These are phyloP conservation scores for Drosophila mimetica DNA, from an alignment of 2,888 invertebrate genomes.

Conservation along the genomic window DNA sequence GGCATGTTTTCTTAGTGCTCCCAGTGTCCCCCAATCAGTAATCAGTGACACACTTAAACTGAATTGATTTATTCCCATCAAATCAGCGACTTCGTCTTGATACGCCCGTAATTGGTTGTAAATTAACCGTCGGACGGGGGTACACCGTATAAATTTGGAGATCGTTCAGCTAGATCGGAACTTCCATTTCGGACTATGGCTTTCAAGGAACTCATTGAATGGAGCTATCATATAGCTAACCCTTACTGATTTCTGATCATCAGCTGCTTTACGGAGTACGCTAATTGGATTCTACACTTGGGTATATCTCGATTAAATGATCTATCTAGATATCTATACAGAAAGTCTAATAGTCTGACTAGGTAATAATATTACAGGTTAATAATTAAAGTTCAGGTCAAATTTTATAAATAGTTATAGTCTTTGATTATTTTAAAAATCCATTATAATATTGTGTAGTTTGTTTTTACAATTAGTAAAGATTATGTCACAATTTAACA, in stretches of 20 bases:
- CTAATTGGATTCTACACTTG: no score
- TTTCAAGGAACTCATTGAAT: neutral
- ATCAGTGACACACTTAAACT: slow-evolving; percentile 76
- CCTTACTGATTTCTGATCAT: neutral
- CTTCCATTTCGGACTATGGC: neutral
- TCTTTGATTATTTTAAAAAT: no score
- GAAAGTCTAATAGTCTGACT: no score
- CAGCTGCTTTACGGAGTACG: no score
- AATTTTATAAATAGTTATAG: no score
- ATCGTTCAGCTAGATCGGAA: slow-evolving; percentile 15
- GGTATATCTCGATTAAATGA: neutral
- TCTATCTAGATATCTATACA: neutral
- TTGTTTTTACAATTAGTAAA: neutral
- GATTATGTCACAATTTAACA: neutral
- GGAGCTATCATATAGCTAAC: neutral
- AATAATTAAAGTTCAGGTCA: no score
- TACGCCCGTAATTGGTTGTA: slow-evolving; percentile 74
- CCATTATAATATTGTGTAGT: neutral
- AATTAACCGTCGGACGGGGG: slow-evolving; percentile 59
- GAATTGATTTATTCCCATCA: slow-evolving; percentile 80
- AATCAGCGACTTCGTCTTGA: slow-evolving; percentile 74
- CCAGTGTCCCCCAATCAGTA: slow-evolving; percentile 44
- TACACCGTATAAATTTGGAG: slow-evolving; percentile 17
- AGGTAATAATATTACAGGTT: no score
- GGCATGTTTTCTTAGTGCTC: slow-evolving; percentile 9